Percentiles rank a stretch among this genome's conserved stretches.
Conservation (phyloP, 2,113 vertebrate genomes). For the Sorex fumeus region DNA sequence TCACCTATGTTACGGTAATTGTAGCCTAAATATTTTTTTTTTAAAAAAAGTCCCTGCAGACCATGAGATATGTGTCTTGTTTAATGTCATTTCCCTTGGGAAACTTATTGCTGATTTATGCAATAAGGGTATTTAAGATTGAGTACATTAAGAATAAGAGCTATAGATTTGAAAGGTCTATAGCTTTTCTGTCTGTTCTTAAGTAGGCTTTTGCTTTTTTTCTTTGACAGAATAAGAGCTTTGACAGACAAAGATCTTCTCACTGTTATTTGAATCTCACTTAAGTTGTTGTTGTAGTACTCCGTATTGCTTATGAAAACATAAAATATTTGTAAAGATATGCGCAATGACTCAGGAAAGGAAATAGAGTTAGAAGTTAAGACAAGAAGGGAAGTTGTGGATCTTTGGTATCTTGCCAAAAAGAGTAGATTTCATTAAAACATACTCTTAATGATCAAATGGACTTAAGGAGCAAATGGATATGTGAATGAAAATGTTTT, state of each 20-base stretch:
- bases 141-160: conserved; percentile 77
- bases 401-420: background rate
- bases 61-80: conserved; percentile 62
- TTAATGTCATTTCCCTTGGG: conserved; percentile 73
- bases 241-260: conserved; percentile 48
- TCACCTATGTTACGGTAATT: conserved; percentile 68
- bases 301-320: conserved; percentile 47
- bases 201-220: conserved; percentile 51
- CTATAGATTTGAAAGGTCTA: conserved; percentile 71
- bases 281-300: conserved; percentile 55
- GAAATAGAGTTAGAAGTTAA: conserved; percentile 54
- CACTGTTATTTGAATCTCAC: conserved; percentile 17
- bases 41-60: conserved; percentile 42
- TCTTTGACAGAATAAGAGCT: conserved; percentile 55
- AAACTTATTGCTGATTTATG: conserved; percentile 79
- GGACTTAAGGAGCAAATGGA: background rate
- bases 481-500: background rate
- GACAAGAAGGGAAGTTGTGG: background rate
- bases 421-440: background rate
- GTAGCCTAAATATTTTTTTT: conserved; percentile 76
- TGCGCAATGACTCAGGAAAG: background rate
- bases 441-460: background rate
- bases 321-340: conserved; percentile 54
- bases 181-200: conserved; percentile 43
- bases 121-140: conserved; percentile 70